Evolutionary conservation across 1,140 invertebrate species (phyloP).

Genomic region (Drosophila sp.): DNA sequence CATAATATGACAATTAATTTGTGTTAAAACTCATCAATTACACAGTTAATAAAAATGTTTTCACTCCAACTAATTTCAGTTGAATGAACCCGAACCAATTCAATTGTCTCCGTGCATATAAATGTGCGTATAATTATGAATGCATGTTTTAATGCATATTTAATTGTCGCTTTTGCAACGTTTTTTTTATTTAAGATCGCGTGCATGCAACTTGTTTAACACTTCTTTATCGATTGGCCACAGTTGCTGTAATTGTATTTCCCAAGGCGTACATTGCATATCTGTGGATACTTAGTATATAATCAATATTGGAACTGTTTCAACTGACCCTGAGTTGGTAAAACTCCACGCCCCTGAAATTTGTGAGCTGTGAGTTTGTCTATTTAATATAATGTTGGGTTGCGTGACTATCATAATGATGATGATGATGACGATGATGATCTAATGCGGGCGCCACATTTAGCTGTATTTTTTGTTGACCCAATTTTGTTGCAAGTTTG

Average conservation of each 20-base stretch:
- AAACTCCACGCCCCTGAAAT: constrained; percentile 39
- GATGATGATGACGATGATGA: constrained; percentile 53
- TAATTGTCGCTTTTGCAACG: constrained; percentile 44
- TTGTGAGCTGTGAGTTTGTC: constrained; percentile 27
- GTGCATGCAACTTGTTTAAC: constrained; percentile 40
- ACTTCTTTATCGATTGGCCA: constrained; percentile 64
- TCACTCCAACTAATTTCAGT: constrained; percentile 17
- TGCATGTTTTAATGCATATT: constrained; percentile 28
- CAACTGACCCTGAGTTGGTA: constrained; percentile 65
- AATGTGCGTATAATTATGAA: constrained; percentile 95
- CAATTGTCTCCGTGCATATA: constrained; percentile 93
- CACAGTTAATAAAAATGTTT: constrained; percentile 4
- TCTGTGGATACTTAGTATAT: constrained; percentile 31
- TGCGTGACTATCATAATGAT: constrained; percentile 36
- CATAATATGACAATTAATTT: background rate
- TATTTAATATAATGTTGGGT: constrained; percentile 28
- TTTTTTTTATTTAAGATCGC: constrained; percentile 25
- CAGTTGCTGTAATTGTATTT: constrained; percentile 9
- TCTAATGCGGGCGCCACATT: constrained; percentile 65
- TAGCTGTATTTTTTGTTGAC: constrained; percentile 30
- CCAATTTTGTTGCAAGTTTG: constrained; percentile 40
- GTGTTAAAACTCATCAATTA: background rate
- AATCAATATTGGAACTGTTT: constrained; percentile 68
- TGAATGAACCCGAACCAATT: constrained; percentile 89
- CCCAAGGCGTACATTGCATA: constrained; percentile 21